phyloP scores from a whole-genome alignment of 2,113 vertebrate species.

The Ia io region DNA sequence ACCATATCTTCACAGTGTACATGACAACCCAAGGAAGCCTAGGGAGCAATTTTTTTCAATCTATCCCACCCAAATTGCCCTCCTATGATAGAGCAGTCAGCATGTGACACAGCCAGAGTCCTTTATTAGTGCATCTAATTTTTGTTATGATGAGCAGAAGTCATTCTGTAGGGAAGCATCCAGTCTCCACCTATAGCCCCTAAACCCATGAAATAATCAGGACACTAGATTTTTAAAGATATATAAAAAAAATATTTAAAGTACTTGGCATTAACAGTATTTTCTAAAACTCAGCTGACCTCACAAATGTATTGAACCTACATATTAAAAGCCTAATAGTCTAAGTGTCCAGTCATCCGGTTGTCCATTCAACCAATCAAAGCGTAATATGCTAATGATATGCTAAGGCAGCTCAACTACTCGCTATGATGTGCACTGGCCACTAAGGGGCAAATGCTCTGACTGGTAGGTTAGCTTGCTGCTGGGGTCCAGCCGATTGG shows the following conservation, averaged over 20 bases:
- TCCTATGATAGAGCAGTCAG: not conserved
- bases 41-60: not conserved
- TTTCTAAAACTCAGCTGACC: conserved; percentile 19
- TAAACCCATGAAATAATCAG: not conserved
- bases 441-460: no score
- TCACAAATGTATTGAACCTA: not conserved
- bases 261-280: not conserved
- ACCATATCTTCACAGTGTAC: not conserved
- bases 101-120: not conserved
- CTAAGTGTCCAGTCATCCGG: no score
- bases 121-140: not conserved
- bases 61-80: not conserved
- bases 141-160: not conserved
- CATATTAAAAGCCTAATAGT: no score
- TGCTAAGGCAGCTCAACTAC: no score
- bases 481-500: no score
- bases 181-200: no score
- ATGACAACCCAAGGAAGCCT: not conserved
- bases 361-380: no score
- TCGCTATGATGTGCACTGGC: no score
- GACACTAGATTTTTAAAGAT: not conserved
- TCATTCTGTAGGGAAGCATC: not conserved
- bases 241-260: not conserved
- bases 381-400: no score
- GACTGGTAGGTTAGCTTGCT: no score